Conservation (phyloP, 2,888 invertebrate genomes). For the Elegia similella region DNA sequence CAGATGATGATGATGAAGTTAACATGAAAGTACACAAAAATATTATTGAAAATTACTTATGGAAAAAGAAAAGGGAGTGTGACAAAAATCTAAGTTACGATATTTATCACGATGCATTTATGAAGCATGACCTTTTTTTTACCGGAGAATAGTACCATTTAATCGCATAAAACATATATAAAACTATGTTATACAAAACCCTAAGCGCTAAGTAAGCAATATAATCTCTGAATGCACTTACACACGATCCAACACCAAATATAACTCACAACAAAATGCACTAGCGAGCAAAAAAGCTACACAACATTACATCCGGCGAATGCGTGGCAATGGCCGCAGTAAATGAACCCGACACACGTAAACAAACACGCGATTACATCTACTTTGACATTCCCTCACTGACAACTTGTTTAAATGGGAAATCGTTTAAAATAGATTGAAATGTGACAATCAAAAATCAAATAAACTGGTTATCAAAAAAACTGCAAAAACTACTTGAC, state of each 20-base stretch:
- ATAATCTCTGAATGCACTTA: neutral
- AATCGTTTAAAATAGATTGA: neutral
- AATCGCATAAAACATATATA: no score
- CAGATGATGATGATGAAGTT: no score
- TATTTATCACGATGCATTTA: no score
- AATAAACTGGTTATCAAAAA: no score
- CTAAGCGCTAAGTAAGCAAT: neutral
- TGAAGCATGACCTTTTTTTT: no score
- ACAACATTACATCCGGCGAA: neutral
- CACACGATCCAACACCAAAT: neutral
- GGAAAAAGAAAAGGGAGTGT: no score
- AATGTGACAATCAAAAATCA: no score
- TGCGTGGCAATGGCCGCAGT: neutral
- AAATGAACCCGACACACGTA: constrained; percentile 5
- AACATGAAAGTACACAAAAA: no score
- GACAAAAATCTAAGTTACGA: no score
- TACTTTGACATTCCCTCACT: neutral
- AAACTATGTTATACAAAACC: neutral
- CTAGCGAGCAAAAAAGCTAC: neutral
- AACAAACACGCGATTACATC: constrained; percentile 27
- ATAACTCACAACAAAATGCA: constrained; percentile 11
- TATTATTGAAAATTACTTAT: no score
- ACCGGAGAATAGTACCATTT: no score
- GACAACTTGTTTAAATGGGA: neutral
- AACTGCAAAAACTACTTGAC: no score